Base-by-base conservation (phyloP, 2,797 vertebrate genomes). In the Labeo calbasu region DNA sequence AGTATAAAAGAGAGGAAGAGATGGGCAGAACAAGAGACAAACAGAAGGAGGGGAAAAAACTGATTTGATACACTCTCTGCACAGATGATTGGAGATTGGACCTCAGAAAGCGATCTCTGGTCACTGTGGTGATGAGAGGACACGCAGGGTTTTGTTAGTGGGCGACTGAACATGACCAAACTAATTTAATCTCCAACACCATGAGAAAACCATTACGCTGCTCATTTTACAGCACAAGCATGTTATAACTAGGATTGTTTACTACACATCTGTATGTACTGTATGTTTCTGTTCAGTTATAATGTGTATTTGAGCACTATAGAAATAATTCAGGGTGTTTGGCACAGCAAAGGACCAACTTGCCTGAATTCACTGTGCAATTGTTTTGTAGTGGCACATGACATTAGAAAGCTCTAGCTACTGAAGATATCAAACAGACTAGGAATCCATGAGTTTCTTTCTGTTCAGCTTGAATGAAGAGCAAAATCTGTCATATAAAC, bases 51-150 rank as follows among this genome's bases (percentile, higher is more conserved):
- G 65, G 80, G 69, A n/a, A 9, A 46, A 72, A 66, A 78, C 40
- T 66, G 82, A 89, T 72, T 76, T 43, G 76, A 85, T 86, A 90
- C 87, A 90, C 90, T 90, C 63, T 48, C 71, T 57, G 36, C 86
- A 89, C 85, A 89, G 88, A 86, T n/a, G 85, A 86, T 86, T 65
- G 69, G 84, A 88, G 65, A 66, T 32, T 57, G 59, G 68, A 13
- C 46, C 28, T 46, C n/a, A 50, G 43, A 82, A 77, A 70, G 36
- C 17, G 10, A 53, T 86, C 40, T 80, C 43, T 77, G 28, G 40
- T 83, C 85, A n/a, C 80, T 32, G 81, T 77, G 83, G 77, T 72
- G 79, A 86, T 75, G 25, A 82, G 57, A 68, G 79, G 76, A 83
- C 25, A 77, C 7, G 40, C 12, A 73, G 50, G 82, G 75, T 23